A percentile compares a stretch with the other conserved stretches of the same genome.
phyloP scores from a whole-genome alignment of 2,888 invertebrate genomes.

The Pseudococcus viburni region DNA sequence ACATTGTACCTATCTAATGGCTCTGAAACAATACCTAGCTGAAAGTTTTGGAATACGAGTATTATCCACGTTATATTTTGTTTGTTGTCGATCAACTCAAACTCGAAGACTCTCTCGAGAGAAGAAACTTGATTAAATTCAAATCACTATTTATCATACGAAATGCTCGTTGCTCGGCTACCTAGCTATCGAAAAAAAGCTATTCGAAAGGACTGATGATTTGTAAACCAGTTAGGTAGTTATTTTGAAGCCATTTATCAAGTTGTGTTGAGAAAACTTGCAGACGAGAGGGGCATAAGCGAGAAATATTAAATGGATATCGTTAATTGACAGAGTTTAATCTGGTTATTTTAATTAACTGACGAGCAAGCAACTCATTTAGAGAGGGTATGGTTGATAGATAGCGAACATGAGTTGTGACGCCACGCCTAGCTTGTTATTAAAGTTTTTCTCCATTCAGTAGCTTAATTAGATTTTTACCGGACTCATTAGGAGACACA shows the following conservation, averaged over 20 bases:
- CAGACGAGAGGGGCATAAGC: conserved; percentile 5
- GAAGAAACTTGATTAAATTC: conserved; percentile 34
- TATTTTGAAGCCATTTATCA: conserved; percentile 60
- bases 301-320: conserved; percentile 59
- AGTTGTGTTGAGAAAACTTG: conserved; percentile 15
- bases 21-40: too few relatives aligned
- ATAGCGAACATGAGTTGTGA: conserved; percentile 64
- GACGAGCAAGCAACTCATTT: conserved; percentile 61
- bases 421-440: conserved; percentile 64
- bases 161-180: neutral
- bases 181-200: conserved; percentile 20
- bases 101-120: neutral
- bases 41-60: too few relatives aligned
- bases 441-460: conserved; percentile 64
- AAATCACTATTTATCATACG: conserved; percentile 36
- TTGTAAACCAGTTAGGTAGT: conserved; percentile 60
- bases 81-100: neutral
- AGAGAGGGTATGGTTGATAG: conserved; percentile 52
- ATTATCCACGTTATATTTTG: neutral
- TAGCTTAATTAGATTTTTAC: conserved; percentile 66
- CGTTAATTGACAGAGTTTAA: conserved; percentile 63
- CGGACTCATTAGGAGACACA: conserved; percentile 66
- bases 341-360: conserved; percentile 66
- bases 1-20: neutral
- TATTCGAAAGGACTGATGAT: conserved; percentile 32